Base-by-base conservation (phyloP, 2,113 vertebrate genomes). In the Nibea albiflora region DNA sequence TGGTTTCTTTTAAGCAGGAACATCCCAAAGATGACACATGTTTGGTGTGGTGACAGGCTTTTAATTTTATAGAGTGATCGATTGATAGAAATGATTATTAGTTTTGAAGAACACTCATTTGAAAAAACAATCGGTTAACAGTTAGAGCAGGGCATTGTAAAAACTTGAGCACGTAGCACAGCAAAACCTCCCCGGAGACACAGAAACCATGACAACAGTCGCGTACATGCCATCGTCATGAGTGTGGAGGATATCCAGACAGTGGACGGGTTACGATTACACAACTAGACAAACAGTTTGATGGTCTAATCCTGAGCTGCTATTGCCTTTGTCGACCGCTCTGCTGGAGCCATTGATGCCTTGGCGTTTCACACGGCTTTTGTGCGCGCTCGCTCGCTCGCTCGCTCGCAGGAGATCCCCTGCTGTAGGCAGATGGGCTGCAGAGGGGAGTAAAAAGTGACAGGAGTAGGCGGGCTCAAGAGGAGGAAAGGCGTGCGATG, bases 381-480 rank as follows among this genome's bases (percentile, higher is more conserved):
- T n/a, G 16, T 11, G n/a, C 20, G 10, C 2, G 2, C 24, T 58
- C 44, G 0, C 26, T 62, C 5, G n/a, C 20, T 10, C 2, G 2
- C 24, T 58, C 44, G 0, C 26, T 62, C 5, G 14, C n/a, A 61
- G 56, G 83, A 53, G 73, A 56, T 42, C 65, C 62, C 62, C 56
- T 8, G 22, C 74, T 74, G 56, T 2, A 53, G 58, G n/a, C 2
- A 20, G 12, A 5, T 44, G 28, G 26, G 50, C 58, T 64, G 62
- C 47, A 19, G 49, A 5, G 64, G 39, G 74, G 20, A 42, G 4
- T 35, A 19, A 53, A 64, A 46, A 49, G 79, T 65, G 78, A 67
- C 66, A 57, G 16, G 17, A 53, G 26, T 44, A 78, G 87, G 90
- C 46, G 70, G 87, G 82, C 31, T 74, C n/a, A 70, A 70, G 69